A percentile compares a stretch with the other conserved stretches of the same genome.
phyloP scores from a whole-genome alignment of 2,888 invertebrate genomes.

The Elgonia sp. region DNA sequence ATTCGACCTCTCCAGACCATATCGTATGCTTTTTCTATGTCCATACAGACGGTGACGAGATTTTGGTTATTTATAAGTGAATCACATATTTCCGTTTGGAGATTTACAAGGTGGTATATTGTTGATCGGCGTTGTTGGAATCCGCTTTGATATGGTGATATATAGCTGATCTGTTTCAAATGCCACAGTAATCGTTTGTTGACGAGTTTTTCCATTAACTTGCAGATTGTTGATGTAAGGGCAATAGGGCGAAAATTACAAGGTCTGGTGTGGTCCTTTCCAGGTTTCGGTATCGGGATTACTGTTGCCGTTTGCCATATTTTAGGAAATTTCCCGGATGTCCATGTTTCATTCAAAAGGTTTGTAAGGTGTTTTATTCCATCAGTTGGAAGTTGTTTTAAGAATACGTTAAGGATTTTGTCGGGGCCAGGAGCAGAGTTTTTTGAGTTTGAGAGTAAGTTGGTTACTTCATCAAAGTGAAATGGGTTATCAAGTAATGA shows the following conservation, averaged over 20 bases:
- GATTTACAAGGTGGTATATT: slow-evolving; percentile 68
- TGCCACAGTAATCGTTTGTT: slow-evolving; percentile 38
- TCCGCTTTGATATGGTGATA: slow-evolving; percentile 29
- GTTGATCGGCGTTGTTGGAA: slow-evolving; percentile 21
- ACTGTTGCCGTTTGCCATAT: slow-evolving; percentile 3
- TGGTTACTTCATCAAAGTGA: background rate
- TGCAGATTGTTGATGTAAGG: slow-evolving; percentile 52
- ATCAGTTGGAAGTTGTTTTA: slow-evolving; percentile 48
- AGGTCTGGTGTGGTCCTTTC: slow-evolving; percentile 29
- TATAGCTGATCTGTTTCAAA: background rate
- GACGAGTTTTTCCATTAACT: slow-evolving; percentile 41
- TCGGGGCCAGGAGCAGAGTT: slow-evolving; percentile 75
- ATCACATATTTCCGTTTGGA: slow-evolving; percentile 61
- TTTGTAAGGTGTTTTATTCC: too few species aligned
- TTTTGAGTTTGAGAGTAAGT: slow-evolving; percentile 9
- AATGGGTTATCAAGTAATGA: background rate
- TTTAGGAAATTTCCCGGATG: too few species aligned
- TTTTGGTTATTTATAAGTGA: slow-evolving; percentile 69
- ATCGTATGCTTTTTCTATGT: too few species aligned
- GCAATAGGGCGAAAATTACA: slow-evolving; percentile 68
- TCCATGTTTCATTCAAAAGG: too few species aligned
- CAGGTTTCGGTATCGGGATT: slow-evolving; percentile 49
- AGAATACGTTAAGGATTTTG: slow-evolving; percentile 44
- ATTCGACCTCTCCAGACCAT: slow-evolving; percentile 70
- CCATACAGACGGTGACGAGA: slow-evolving; percentile 12